Evolutionary conservation across 2,113 vertebrate species (phyloP), one percentile per base, ranked within the genome.

Genomic region (Neofelis nebulosa): DNA sequence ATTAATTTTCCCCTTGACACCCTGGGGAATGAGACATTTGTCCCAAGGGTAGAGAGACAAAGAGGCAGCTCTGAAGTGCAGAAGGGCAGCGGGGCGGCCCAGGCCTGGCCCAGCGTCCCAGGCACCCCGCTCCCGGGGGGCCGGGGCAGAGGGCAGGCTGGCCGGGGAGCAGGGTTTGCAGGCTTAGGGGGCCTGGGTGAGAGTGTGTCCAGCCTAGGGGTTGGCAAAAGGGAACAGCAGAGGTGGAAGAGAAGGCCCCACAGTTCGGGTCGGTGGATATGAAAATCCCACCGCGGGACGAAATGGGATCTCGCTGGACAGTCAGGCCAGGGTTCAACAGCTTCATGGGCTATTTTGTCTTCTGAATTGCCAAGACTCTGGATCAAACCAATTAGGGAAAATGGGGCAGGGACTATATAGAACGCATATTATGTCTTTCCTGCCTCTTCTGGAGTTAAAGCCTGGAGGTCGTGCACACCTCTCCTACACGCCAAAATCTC

Each of bases 1-100:
- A 98, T 98, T 98, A 98, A 98, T 98, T 97, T 93, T 98, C 98
- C 98, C 98, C 98, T 98, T 97, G 97, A 98, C 98, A 97, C 98
- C 98, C 98, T 94, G 95, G 98, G 97, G 98, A 98, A 98, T 97
- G 97, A 98, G 97, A 98, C 98, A 82, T 98, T 97, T 91, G 97
- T 98, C 98, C 98, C 97, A 98, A 98, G 98, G 96, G 98, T 95
- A 97, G 97, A 80, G 83, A 96, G 94, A 98, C 97, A 94, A 94
- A 96, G 97, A 96, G 57, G 65, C 68, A 10, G 84, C 69, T 55
- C 84, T 74, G 52, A 2, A 48, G 55, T 2, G 33, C 52, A 1
- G 78, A 21, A 5, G 0, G 73, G 50, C 13, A 0, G 9, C 0
- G 0, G 88, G 66, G 16, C 45, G 0, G 36, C 2, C 0, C 14